A percentile compares a stretch with the other conserved stretches of the same genome.
These are phyloP conservation scores for Drosophila repletoides DNA, from an alignment of 1,140 invertebrate genomes.

Conservation along the genomic window DNA sequence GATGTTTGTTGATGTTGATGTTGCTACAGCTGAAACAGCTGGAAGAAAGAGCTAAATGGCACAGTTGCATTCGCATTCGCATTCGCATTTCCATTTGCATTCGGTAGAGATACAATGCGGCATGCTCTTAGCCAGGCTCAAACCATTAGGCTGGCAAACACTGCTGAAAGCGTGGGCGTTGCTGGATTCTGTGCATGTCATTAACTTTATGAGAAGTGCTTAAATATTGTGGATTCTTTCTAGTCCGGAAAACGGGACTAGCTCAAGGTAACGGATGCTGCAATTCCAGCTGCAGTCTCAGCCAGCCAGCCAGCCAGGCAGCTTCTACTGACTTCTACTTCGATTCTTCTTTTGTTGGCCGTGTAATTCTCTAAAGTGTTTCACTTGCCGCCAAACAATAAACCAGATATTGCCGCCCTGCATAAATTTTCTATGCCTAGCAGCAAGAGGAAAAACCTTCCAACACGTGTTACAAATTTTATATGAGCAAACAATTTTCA, in stretches of 20 bases:
- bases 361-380: slow-evolving; percentile 75
- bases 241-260: slow-evolving; percentile 22
- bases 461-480: slow-evolving; percentile 78
- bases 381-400: slow-evolving; percentile 77
- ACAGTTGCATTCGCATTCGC: slow-evolving; percentile 47
- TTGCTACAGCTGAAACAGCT: background rate
- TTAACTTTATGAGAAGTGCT: slow-evolving; percentile 79
- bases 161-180: slow-evolving; percentile 40
- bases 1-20: slow-evolving; percentile 11
- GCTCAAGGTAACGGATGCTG: slow-evolving; percentile 73
- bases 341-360: background rate
- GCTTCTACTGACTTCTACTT: slow-evolving; percentile 43
- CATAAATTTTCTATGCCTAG: slow-evolving; percentile 66
- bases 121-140: slow-evolving; percentile 8
- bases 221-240: slow-evolving; percentile 48
- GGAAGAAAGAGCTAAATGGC: slow-evolving; percentile 39
- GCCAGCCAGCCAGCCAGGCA: slow-evolving; percentile 22
- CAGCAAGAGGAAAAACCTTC: slow-evolving; percentile 2
- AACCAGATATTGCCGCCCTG: slow-evolving; percentile 49
- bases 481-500: slow-evolving; percentile 71
- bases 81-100: slow-evolving; percentile 31
- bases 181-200: slow-evolving; percentile 63
- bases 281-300: slow-evolving; percentile 46
- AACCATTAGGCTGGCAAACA: slow-evolving; percentile 30
- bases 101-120: slow-evolving; percentile 30